Evolutionary conservation across 2,113 vertebrate genomes (phyloP).

Genomic region (Peucedramus taeniatus): DNA sequence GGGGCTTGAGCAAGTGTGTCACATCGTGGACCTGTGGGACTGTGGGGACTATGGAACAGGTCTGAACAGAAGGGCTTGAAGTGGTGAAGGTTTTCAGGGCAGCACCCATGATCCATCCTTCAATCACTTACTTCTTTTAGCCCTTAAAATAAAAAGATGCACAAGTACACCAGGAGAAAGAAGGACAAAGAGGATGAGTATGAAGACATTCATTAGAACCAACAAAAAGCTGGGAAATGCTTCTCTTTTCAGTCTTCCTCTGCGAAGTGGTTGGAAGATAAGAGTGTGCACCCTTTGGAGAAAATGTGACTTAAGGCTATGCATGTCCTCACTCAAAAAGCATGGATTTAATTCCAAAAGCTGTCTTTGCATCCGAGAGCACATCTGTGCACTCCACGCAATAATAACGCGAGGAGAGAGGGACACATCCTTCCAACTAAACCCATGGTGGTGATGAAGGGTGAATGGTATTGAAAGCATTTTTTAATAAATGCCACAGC

Average conservation of each 20-base stretch:
- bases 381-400: background rate
- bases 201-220: background rate
- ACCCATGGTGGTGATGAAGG: background rate
- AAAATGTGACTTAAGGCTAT: background rate
- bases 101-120: background rate
- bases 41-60: accelerated
- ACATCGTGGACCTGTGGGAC: accelerated
- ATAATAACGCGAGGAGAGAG: background rate
- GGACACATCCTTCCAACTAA: background rate
- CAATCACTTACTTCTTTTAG: background rate
- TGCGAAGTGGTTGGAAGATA: background rate
- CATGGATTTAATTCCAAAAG: background rate
- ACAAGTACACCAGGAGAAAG: background rate
- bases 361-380: background rate
- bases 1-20: background rate
- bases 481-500: constrained; percentile 24
- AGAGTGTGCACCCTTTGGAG: background rate
- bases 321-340: background rate
- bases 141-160: background rate
- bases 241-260: background rate
- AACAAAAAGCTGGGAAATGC: background rate
- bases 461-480: background rate
- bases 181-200: background rate
- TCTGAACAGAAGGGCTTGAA: background rate
- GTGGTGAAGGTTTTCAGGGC: background rate